Conservation (phyloP, 2,797 vertebrate genomes). For the Danio albolineatus region DNA sequence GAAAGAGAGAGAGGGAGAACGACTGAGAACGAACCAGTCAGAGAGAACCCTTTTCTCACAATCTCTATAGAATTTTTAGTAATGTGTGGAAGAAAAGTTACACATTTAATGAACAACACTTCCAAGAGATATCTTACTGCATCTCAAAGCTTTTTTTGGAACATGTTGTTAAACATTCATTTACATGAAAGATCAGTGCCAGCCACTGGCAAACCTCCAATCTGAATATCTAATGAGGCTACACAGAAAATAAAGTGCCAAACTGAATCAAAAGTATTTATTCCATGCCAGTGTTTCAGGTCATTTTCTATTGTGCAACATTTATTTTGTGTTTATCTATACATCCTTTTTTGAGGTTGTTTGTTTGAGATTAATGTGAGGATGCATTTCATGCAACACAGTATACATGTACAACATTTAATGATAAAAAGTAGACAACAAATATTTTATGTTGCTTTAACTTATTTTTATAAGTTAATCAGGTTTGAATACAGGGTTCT, state of each 20-base stretch:
- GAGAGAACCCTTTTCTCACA: constrained; percentile 71
- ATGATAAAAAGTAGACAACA: too few species aligned
- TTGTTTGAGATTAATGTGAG: constrained; percentile 15
- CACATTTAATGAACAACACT: constrained; percentile 88
- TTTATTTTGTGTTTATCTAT: not conserved
- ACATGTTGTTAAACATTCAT: constrained; percentile 68
- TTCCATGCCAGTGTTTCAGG: constrained; percentile 3
- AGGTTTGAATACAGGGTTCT: too few species aligned
- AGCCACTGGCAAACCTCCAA: constrained; percentile 54
- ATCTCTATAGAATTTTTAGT: constrained; percentile 61
- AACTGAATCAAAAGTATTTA: constrained; percentile 29
- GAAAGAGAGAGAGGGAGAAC: constrained; percentile 63
- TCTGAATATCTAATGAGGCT: constrained; percentile 43
- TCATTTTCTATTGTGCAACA: not conserved
- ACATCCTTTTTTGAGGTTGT: constrained; percentile 17
- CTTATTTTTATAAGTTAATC: too few species aligned
- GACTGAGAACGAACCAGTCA: constrained; percentile 59
- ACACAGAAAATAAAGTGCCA: constrained; percentile 34
- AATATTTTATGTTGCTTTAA: too few species aligned
- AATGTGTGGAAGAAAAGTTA: constrained; percentile 74
- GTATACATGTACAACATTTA: too few species aligned
- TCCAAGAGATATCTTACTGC: constrained; percentile 70
- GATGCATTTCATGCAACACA: constrained; percentile 7
- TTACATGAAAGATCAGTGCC: constrained; percentile 62
- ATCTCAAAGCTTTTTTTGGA: constrained; percentile 53